These are phyloP conservation scores for Pelmatolapia mariae DNA, from an alignment of 2,113 vertebrate genomes.

Conservation along the genomic window DNA sequence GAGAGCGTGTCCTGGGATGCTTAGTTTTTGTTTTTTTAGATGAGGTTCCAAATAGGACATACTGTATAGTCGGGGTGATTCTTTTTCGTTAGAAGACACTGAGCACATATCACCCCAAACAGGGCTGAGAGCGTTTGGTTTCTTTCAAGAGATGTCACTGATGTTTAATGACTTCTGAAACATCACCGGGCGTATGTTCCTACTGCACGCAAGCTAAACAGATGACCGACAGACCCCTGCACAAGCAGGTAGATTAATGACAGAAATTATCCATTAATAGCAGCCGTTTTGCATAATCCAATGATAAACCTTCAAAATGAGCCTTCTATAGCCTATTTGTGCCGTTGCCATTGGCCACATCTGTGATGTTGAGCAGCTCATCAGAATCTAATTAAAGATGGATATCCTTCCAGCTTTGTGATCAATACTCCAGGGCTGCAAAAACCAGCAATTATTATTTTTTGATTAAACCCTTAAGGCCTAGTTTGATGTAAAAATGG, in stretches of 20 bases:
- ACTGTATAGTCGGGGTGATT: neutral
- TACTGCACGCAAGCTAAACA: neutral
- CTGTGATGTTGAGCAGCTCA: neutral
- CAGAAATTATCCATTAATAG: neutral
- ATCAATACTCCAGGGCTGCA: neutral
- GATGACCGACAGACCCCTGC: neutral
- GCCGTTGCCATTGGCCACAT: neutral
- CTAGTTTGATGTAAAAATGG: neutral
- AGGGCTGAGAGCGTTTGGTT: neutral
- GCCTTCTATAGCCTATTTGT: neutral
- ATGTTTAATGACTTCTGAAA: neutral
- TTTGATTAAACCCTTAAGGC: neutral
- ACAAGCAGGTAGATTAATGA: neutral
- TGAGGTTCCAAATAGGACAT: slow-evolving; percentile 4
- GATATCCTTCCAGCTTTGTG: neutral
- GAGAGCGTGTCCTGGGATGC: neutral
- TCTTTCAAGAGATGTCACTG: neutral
- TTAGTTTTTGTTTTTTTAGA: neutral
- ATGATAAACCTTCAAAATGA: neutral
- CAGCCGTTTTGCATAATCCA: neutral
- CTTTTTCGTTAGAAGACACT: neutral
- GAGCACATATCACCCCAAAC: neutral
- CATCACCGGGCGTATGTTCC: neutral
- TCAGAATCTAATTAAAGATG: slow-evolving; percentile 7
- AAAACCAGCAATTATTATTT: neutral